phyloP scores from a whole-genome alignment of 2,797 vertebrate species.

The Rhinella marina region DNA sequence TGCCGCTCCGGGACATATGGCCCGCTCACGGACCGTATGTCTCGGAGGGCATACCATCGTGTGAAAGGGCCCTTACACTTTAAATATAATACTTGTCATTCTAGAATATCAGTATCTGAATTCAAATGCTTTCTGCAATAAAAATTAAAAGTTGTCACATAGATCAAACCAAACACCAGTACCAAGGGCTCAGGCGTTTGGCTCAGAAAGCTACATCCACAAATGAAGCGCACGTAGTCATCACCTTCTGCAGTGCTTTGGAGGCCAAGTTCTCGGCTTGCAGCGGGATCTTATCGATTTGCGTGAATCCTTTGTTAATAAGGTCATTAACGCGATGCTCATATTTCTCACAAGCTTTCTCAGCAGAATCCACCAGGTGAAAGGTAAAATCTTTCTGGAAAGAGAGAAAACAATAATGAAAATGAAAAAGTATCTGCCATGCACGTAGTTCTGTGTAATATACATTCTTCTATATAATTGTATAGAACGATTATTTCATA shows the following conservation, averaged over 20 bases:
- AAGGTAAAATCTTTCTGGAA: constrained; percentile 65
- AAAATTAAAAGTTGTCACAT: neutral
- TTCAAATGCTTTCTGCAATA: neutral
- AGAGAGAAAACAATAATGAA: constrained; percentile 19
- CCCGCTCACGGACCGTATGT: too few species aligned
- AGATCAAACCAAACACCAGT: neutral
- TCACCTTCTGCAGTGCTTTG: constrained; percentile 78
- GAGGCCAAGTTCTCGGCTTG: constrained; percentile 75
- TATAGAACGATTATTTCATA: too few species aligned
- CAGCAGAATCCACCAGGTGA: constrained; percentile 69
- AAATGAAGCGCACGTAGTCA: neutral
- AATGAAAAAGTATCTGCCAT: neutral
- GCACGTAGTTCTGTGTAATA: too few species aligned
- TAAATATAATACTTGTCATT: neutral
- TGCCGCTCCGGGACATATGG: too few species aligned
- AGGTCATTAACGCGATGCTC: constrained; percentile 69
- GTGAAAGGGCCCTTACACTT: too few species aligned
- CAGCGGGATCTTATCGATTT: constrained; percentile 63
- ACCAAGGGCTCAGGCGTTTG: neutral
- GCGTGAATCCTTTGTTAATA: constrained; percentile 68
- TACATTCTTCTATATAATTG: too few species aligned
- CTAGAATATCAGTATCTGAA: neutral
- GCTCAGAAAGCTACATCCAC: neutral
- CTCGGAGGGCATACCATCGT: too few species aligned
- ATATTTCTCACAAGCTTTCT: constrained; percentile 77